A percentile compares a stretch with the other conserved stretches of the same genome.
phyloP scores from a whole-genome alignment of 2,113 vertebrate genomes.

The Prunella fulvescens region DNA sequence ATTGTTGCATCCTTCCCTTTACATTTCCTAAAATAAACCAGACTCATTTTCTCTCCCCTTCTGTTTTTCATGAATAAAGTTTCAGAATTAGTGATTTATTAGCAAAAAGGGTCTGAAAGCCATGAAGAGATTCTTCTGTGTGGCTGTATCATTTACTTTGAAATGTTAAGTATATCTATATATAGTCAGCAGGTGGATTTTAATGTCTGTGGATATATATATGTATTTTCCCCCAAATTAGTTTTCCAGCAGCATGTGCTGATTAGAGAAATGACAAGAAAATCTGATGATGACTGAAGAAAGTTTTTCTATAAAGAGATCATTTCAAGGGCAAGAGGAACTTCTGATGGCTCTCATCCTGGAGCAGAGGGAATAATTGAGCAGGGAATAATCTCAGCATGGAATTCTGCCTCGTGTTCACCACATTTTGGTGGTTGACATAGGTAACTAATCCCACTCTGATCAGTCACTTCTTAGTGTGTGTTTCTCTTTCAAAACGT shows the following conservation, averaged over 20 bases:
- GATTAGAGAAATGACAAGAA: background rate
- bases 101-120: background rate
- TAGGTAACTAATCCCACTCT: background rate
- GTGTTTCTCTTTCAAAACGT: constrained; percentile 22
- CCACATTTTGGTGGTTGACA: background rate
- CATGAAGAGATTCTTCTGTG: background rate
- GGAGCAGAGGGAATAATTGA: background rate
- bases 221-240: background rate
- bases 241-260: background rate
- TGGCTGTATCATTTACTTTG: background rate
- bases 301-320: background rate
- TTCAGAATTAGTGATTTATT: background rate
- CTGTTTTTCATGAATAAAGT: constrained; percentile 1
- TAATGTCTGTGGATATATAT: background rate
- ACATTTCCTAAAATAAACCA: background rate
- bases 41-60: background rate
- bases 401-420: background rate
- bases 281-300: background rate
- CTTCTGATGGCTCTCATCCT: background rate
- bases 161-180: background rate
- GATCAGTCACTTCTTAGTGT: background rate
- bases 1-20: background rate
- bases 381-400: background rate
- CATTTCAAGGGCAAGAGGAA: background rate
- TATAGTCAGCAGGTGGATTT: constrained; percentile 17